phyloP scores from a whole-genome alignment of 2,888 invertebrate species.

The Panzeria rudis region DNA sequence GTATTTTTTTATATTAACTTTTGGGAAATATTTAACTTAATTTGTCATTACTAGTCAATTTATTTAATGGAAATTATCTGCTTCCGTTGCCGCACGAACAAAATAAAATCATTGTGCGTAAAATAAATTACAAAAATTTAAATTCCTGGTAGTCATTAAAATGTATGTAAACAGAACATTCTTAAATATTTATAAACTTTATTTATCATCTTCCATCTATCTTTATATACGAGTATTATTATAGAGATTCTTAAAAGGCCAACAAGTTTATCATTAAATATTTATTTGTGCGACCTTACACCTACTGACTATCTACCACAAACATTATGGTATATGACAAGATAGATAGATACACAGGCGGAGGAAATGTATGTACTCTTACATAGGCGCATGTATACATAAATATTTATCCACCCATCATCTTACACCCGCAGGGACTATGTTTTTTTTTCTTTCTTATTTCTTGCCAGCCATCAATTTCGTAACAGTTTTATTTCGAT shows the following conservation, averaged over 20 bases:
- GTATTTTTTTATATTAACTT: not conserved
- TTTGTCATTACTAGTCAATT: slow-evolving; percentile 23
- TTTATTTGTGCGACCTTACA: slow-evolving; percentile 42
- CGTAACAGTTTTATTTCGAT: slow-evolving; percentile 35
- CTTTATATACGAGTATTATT: not conserved
- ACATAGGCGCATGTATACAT: not conserved
- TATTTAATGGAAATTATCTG: slow-evolving; percentile 31
- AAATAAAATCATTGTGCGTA: slow-evolving; percentile 19
- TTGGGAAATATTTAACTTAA: not conserved
- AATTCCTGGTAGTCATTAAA: slow-evolving; percentile 54
- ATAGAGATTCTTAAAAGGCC: slow-evolving; percentile 3
- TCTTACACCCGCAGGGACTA: not conserved
- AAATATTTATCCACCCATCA: not conserved
- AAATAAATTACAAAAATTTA: slow-evolving; percentile 36
- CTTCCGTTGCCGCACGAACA: not conserved
- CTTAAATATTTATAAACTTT: not conserved
- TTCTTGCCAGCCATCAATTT: slow-evolving; percentile 25
- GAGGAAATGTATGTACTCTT: not conserved
- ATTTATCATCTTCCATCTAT: not conserved
- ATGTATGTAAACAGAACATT: slow-evolving; percentile 45
- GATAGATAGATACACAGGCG: not conserved
- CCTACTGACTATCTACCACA: slow-evolving; percentile 27
- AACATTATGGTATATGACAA: not conserved
- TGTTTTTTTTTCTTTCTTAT: not conserved
- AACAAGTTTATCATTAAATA: slow-evolving; percentile 43